These are phyloP conservation scores for Parascotia fuliginaria DNA, from an alignment of 2,888 invertebrate species.

Conservation along the genomic window DNA sequence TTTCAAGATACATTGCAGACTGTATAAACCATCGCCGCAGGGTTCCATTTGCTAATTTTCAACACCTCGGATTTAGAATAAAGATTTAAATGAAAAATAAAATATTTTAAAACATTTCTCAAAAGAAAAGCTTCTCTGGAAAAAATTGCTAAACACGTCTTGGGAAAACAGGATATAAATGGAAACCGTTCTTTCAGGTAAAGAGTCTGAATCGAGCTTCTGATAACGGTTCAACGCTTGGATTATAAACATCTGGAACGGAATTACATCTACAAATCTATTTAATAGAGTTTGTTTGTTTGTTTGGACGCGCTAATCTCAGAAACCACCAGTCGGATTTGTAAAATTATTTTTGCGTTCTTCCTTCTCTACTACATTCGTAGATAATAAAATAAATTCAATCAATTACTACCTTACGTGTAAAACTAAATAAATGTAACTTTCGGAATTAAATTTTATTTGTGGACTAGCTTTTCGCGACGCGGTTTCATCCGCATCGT, in stretches of 20 bases:
- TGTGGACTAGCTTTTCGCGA: too few relatives aligned
- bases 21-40: conserved; percentile 8
- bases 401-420: too few relatives aligned
- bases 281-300: too few relatives aligned
- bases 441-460: too few relatives aligned
- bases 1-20: conserved; percentile 9
- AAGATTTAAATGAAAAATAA: conserved; percentile 25
- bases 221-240: conserved; percentile 39
- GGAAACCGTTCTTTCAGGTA: conserved; percentile 52
- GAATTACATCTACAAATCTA: not conserved
- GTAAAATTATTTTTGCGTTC: too few relatives aligned
- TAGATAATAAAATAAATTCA: too few relatives aligned
- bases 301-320: too few relatives aligned
- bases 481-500: too few relatives aligned
- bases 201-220: conserved; percentile 39
- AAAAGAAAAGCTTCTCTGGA: conserved; percentile 42
- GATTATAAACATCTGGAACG: conserved; percentile 21
- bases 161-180: conserved; percentile 50
- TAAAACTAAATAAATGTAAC: too few relatives aligned
- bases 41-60: conserved; percentile 34
- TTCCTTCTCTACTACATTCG: too few relatives aligned
- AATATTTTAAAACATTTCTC: conserved; percentile 16
- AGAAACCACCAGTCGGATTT: too few relatives aligned
- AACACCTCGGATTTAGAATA: conserved; percentile 25
- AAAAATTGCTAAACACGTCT: conserved; percentile 50